A percentile compares a stretch with the other conserved stretches of the same genome.
These are phyloP conservation scores for Melopsittacus undulatus DNA, from an alignment of 2,797 vertebrate species.

Conservation along the genomic window DNA sequence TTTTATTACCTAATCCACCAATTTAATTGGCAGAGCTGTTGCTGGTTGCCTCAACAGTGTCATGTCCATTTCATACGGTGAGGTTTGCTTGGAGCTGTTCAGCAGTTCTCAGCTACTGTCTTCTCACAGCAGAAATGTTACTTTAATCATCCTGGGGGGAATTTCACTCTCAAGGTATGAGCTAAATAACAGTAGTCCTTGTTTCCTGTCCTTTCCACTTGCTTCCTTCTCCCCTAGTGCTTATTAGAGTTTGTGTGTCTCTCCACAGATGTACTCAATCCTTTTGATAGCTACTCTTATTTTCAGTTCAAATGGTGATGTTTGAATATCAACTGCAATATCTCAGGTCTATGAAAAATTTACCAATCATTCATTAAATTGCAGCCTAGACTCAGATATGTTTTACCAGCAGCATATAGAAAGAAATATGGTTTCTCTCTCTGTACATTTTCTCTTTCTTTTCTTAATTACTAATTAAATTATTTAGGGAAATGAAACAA, in stretches of 20 bases:
- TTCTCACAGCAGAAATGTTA: neutral
- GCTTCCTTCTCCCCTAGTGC: neutral
- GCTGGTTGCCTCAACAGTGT: neutral
- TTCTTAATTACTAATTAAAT: neutral
- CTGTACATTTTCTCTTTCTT: neutral
- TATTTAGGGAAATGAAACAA: neutral
- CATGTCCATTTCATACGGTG: neutral
- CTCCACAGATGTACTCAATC: neutral
- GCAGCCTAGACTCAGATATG: neutral
- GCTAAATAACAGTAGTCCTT: neutral
- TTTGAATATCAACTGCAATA: neutral
- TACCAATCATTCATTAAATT: neutral
- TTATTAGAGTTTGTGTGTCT: neutral
- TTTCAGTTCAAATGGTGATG: neutral
- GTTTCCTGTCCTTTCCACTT: neutral
- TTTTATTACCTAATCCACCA: neutral
- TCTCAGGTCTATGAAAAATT: neutral
- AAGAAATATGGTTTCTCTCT: neutral
- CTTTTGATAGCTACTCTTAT: accelerated
- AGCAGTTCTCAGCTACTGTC: neutral
- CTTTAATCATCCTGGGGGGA: neutral
- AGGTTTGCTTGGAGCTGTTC: neutral
- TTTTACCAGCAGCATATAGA: neutral
- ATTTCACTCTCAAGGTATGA: neutral
- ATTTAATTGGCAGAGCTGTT: neutral